phyloP scores from a whole-genome alignment of 2,113 vertebrate genomes.

The Puntigrus tetrazona region DNA sequence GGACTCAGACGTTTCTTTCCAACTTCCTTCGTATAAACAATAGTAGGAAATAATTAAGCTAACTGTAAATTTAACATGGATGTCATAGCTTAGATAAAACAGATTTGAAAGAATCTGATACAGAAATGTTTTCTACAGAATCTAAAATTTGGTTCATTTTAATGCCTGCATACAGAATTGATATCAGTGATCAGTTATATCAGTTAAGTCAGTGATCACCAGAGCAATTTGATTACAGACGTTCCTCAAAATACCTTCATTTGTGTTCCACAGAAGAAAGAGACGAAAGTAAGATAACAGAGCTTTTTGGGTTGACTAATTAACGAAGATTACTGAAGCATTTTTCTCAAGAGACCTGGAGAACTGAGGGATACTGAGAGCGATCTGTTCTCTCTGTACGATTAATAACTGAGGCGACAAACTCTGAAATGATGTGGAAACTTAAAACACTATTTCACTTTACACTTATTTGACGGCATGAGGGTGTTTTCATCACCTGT shows the following conservation, averaged over 20 bases:
- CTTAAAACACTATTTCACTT: background rate
- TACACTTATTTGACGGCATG: background rate
- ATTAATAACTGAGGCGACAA: background rate
- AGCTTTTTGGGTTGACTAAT: background rate
- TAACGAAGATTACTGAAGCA: background rate
- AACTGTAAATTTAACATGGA: background rate
- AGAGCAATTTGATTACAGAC: background rate
- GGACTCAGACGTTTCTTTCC: background rate
- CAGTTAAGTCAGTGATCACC: background rate
- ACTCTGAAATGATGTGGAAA: background rate
- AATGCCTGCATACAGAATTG: background rate
- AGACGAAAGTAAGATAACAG: background rate
- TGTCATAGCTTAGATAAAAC: background rate
- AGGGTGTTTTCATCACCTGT: conserved; percentile 83
- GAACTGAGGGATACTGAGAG: background rate
- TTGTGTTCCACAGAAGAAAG: background rate
- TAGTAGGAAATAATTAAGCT: background rate
- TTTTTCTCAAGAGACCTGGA: background rate
- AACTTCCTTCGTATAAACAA: background rate
- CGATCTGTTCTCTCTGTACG: background rate
- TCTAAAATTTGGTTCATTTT: background rate
- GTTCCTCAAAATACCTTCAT: background rate
- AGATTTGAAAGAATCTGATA: background rate
- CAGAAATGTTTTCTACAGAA: background rate
- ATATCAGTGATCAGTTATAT: too few relatives aligned